Conservation (phyloP, 2,113 vertebrate species). For the Cryptotis parvus region DNA sequence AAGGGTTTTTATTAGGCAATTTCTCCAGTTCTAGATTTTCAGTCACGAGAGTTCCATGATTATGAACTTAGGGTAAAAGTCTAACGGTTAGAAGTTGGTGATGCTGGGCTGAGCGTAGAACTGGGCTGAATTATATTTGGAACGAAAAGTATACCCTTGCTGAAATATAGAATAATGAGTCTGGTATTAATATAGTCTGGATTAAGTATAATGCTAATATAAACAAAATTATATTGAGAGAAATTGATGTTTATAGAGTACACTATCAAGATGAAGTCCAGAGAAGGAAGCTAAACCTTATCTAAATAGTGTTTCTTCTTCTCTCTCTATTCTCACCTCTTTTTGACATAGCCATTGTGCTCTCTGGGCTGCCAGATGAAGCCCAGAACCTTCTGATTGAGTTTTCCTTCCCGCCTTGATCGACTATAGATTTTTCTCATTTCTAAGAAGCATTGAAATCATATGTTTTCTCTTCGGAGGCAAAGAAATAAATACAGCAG, state of each 20-base stretch:
- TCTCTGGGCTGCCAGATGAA: conserved; percentile 61
- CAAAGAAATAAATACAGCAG: conserved; percentile 50
- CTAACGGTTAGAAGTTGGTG: conserved; percentile 12
- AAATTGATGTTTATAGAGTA: conserved; percentile 79
- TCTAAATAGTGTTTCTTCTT: conserved; percentile 55
- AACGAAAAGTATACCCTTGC: conserved; percentile 54
- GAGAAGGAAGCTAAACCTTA: conserved; percentile 71
- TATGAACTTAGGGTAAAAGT: neutral
- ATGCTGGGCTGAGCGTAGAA: conserved; percentile 39
- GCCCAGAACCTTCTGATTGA: conserved; percentile 70
- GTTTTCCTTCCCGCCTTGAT: conserved; percentile 44
- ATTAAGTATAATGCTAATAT: conserved; percentile 79
- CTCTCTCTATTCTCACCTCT: conserved; percentile 16
- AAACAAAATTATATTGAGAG: conserved; percentile 80
- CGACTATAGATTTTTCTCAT: conserved; percentile 53
- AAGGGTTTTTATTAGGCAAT: neutral
- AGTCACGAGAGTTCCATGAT: neutral
- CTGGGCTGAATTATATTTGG: conserved; percentile 55
- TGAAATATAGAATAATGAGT: conserved; percentile 76
- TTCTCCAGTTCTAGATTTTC: neutral
- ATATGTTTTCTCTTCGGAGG: conserved; percentile 51
- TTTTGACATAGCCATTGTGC: conserved; percentile 71
- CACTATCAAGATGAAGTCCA: conserved; percentile 61
- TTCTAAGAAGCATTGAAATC: conserved; percentile 58
- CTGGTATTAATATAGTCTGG: conserved; percentile 78